Evolutionary conservation across 2,888 invertebrate species (phyloP).

Genomic region (Nysson spinosus): DNA sequence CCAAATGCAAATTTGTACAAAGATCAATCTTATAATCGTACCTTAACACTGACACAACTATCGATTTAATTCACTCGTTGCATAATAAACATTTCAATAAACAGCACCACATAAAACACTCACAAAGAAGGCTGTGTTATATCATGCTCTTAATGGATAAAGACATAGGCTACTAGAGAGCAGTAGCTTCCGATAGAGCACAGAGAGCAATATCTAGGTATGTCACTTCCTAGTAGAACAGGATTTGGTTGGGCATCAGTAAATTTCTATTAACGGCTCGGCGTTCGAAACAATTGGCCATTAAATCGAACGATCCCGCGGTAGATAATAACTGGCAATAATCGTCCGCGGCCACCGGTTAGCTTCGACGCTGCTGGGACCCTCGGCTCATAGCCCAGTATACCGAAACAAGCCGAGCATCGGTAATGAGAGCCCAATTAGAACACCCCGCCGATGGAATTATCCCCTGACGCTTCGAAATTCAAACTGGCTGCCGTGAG

Average conservation of each 20-base stretch:
- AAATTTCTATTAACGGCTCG: slow-evolving; percentile 74
- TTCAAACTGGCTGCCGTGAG: slow-evolving; percentile 74
- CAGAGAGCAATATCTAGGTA: slow-evolving; percentile 9
- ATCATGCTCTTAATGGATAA: too few species aligned
- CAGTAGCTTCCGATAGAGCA: neutral
- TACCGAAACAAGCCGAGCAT: slow-evolving; percentile 74
- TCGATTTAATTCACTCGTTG: too few species aligned
- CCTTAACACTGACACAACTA: too few species aligned
- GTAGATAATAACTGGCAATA: slow-evolving; percentile 76
- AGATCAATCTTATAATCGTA: too few species aligned
- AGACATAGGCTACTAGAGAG: too few species aligned
- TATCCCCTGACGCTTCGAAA: slow-evolving; percentile 74
- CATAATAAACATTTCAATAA: too few species aligned
- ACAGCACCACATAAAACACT: too few species aligned
- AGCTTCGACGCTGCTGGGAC: slow-evolving; percentile 56
- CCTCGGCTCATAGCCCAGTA: slow-evolving; percentile 43
- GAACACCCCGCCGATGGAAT: slow-evolving; percentile 76
- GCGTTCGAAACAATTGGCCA: slow-evolving; percentile 75
- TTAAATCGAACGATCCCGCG: slow-evolving; percentile 75
- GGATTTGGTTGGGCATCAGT: slow-evolving; percentile 54
- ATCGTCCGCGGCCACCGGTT: slow-evolving; percentile 67
- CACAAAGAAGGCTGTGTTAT: too few species aligned
- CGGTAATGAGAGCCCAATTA: slow-evolving; percentile 77
- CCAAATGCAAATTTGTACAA: too few species aligned
- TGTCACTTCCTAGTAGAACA: slow-evolving; percentile 38